A percentile compares a stretch with the other conserved stretches of the same genome.
Conservation (phyloP, 2,888 invertebrate genomes). For the Megastigmus dorsalis region DNA sequence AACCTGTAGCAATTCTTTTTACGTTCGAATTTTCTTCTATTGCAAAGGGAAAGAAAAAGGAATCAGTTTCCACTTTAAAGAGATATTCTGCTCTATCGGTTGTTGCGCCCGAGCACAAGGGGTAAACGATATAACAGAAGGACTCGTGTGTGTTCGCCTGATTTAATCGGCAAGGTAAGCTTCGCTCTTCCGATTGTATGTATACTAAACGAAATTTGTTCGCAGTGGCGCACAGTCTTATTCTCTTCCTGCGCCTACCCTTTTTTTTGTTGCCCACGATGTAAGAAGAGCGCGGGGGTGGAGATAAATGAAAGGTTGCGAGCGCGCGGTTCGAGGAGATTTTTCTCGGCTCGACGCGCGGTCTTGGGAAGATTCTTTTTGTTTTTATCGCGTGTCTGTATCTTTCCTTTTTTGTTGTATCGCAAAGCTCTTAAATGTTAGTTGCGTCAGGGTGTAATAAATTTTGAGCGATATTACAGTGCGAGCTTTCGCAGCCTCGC, state of each 20-base stretch:
- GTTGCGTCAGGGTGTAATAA: no score
- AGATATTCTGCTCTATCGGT: no score
- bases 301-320: background rate
- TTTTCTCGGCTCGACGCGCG: background rate
- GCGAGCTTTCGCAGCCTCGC: no score
- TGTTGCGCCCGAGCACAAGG: no score
- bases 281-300: background rate
- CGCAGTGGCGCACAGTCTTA: background rate
- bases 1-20: no score
- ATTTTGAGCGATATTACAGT: no score
- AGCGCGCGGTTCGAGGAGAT: background rate
- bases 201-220: constrained; percentile 6
- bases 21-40: no score
- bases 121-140: background rate
- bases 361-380: background rate
- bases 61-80: no score
- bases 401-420: background rate
- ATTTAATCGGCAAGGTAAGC: constrained; percentile 17
- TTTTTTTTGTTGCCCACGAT: background rate
- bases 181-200: constrained; percentile 1
- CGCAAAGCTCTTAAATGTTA: no score
- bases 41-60: no score
- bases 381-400: background rate
- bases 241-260: no score
- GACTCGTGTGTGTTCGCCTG: background rate